Evolutionary conservation across 64 coral and sea anemone species (phyloP).

Genomic region (Montipora capricornis): DNA sequence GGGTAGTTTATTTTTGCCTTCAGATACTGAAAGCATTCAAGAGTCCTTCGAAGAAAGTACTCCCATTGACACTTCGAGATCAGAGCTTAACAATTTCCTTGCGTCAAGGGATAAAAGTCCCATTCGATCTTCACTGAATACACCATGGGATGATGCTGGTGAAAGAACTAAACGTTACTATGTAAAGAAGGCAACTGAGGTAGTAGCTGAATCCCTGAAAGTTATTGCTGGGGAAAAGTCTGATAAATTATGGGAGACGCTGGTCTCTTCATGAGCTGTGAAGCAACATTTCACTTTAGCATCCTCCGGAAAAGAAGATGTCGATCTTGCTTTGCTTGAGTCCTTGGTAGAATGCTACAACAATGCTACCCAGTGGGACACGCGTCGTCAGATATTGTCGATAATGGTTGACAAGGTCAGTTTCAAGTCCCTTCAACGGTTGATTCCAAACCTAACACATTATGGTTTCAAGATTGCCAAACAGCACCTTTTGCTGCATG

Average conservation of each 20-base stretch:
- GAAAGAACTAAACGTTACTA: constrained; percentile 61
- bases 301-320: constrained; percentile 23
- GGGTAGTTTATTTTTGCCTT: too few relatives aligned
- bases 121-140: too few relatives aligned
- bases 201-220: constrained; percentile 30
- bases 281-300: too few relatives aligned
- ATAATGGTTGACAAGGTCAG: constrained; percentile 74
- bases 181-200: constrained; percentile 47
- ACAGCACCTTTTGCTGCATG: constrained; percentile 70
- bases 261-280: constrained; percentile 3
- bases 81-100: too few relatives aligned
- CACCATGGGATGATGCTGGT: constrained; percentile 32
- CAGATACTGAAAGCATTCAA: too few relatives aligned
- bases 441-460: constrained; percentile 59
- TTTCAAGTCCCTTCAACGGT: constrained; percentile 56
- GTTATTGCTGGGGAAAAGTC: constrained; percentile 55
- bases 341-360: too few relatives aligned
- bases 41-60: too few relatives aligned
- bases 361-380: constrained; percentile 65
- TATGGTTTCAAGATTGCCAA: constrained; percentile 75
- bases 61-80: too few relatives aligned
- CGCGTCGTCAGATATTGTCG: constrained; percentile 63
- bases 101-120: too few relatives aligned
- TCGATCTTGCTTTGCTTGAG: too few relatives aligned
- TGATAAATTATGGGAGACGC: neutral